Evolutionary conservation across 2,797 vertebrate species (phyloP), one percentile per base, ranked within the genome.

Genomic region (Channallabes apus): DNA sequence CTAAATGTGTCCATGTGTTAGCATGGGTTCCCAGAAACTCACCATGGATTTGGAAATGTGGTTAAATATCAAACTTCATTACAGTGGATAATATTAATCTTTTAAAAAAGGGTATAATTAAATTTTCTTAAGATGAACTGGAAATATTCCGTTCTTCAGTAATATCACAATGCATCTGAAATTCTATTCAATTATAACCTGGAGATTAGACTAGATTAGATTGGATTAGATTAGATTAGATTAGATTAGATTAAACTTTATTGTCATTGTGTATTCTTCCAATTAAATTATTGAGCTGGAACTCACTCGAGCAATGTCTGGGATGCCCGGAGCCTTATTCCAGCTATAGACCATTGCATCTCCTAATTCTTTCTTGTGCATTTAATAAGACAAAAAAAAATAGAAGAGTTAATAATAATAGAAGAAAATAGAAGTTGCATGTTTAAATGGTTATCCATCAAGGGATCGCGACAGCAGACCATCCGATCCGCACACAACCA

Each of bases 1-100:
- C 38, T 85, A 41, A 80, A 41, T 35, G 32, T 27, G 59, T 61
- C 81, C 46, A 58, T 71, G 80, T 82, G 80, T 80, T 64, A 80
- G 77, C n/a, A 35, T 46, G 22, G 77, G 14, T 46, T 80, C 76
- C 24, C 58, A 15, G 32, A 32, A 38, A 38, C 14, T n/a, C 22
- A 38, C 12, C 38, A 24, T 38, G 12, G 35, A 27, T 46, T 65
- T 46, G 17, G 38, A 80, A 80, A 65, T 29, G 20, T 61, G 56
- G 75, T 18, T 58, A 15, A 8, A 77, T 35, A 77, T 22, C 27
- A 35, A 22, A 77, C 4, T 77, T 58, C 29, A 77, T 29, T 15
- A 56, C 3, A 35, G 75, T 12, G 3, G 18, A 35, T 29, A 46
- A 71, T 71, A 22, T 71, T 12, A 12, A 41, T 32, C 9, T 54